Evolutionary conservation across 2,113 vertebrate species (phyloP).

Genomic region (Cranoglanis bouderius): DNA sequence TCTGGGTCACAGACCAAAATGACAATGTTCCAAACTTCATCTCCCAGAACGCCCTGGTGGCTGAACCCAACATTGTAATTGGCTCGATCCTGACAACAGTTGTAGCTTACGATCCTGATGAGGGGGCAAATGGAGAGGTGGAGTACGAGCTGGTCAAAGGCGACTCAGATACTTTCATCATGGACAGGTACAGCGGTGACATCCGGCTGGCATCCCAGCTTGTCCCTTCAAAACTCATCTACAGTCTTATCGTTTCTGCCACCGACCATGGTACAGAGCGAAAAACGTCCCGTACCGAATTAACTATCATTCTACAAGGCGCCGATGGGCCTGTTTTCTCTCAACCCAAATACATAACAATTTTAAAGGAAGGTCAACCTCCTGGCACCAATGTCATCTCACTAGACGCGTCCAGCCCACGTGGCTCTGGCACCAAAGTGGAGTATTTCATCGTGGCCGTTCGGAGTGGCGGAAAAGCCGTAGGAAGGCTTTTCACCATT

Average conservation of each 20-base stretch:
- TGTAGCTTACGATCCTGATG: constrained; percentile 90
- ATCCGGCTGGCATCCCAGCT: constrained; percentile 86
- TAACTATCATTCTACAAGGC: constrained; percentile 90
- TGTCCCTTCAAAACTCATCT: constrained; percentile 84
- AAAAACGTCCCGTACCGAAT: constrained; percentile 84
- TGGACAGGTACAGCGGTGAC: constrained; percentile 94
- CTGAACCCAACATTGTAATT: constrained; percentile 85
- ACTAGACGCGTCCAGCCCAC: constrained; percentile 84
- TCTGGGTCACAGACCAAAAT: constrained; percentile 92
- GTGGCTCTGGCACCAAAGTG: constrained; percentile 80
- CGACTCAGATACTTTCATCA: constrained; percentile 88
- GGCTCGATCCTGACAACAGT: constrained; percentile 91
- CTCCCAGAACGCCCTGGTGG: constrained; percentile 89
- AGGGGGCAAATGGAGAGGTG: constrained; percentile 92
- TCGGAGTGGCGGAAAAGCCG: constrained; percentile 81
- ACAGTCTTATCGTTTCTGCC: constrained; percentile 88
- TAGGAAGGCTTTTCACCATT: constrained; percentile 91
- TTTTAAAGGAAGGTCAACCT: constrained; percentile 92
- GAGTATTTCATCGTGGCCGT: constrained; percentile 95
- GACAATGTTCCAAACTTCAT: constrained; percentile 91
- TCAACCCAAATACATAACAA: constrained; percentile 94
- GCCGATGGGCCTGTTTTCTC: constrained; percentile 89
- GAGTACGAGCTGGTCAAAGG: constrained; percentile 92
- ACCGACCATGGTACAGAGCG: constrained; percentile 88
- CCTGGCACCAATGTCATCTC: constrained; percentile 92